Evolutionary conservation across 2,888 invertebrate genomes (phyloP).

Genomic region (Tetrapedia diversipes): DNA sequence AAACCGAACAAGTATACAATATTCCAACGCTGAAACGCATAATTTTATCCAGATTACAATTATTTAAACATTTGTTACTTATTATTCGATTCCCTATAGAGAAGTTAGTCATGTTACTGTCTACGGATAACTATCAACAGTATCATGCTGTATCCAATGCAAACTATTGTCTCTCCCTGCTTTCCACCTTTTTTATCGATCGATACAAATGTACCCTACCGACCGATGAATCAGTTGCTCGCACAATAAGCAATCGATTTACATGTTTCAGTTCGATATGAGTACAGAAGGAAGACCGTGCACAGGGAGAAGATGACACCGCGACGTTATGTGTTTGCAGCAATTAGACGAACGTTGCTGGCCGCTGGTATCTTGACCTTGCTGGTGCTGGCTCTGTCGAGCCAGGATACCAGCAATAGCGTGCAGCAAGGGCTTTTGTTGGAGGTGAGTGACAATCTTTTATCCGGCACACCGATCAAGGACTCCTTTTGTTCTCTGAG

Average conservation of each 20-base stretch:
- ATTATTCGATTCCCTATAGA: no score
- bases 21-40: no score
- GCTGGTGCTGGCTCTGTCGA: constrained; percentile 77
- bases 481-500: constrained; percentile 29
- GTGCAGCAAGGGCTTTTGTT: constrained; percentile 72
- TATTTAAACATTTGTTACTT: no score
- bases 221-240: background rate
- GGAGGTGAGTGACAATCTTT: constrained; percentile 72
- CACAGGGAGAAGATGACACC: constrained; percentile 81
- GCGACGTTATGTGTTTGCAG: constrained; percentile 80
- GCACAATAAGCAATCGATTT: background rate
- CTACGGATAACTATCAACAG: no score
- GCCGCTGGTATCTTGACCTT: constrained; percentile 78
- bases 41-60: no score
- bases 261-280: constrained; percentile 79
- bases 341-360: constrained; percentile 77
- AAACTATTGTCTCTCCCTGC: background rate
- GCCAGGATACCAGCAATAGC: constrained; percentile 76
- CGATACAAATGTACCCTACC: background rate
- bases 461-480: constrained; percentile 13
- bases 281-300: constrained; percentile 78
- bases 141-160: no score
- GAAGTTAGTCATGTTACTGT: no score
- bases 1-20: background rate
- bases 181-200: background rate